These are phyloP conservation scores for Porites australiensis DNA, from an alignment of 64 coral and sea anemone species.

Conservation along the genomic window DNA sequence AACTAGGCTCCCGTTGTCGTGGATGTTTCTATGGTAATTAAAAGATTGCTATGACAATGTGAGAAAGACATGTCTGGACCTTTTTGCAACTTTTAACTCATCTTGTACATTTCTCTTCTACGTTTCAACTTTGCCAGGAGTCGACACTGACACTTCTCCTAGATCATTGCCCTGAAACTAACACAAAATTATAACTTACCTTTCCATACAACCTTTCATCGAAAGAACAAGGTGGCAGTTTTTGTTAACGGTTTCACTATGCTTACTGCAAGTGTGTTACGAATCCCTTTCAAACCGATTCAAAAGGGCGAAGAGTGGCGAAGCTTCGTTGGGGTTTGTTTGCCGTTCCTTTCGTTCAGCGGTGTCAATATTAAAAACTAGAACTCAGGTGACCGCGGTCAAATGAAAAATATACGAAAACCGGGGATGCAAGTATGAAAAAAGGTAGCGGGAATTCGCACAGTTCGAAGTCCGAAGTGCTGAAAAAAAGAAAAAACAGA, in stretches of 20 bases:
- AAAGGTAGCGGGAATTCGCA: too few relatives aligned
- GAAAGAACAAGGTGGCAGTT: background rate
- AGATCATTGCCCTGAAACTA: background rate
- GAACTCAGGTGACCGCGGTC: too few relatives aligned
- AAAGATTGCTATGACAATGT: slow-evolving; percentile 41
- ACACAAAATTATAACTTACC: background rate
- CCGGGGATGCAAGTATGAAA: too few relatives aligned
- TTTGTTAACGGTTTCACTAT: slow-evolving; percentile 42
- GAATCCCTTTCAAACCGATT: background rate
- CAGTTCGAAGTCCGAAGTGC: too few relatives aligned
- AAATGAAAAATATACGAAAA: too few relatives aligned
- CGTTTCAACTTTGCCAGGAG: background rate
- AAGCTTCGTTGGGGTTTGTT: too few relatives aligned
- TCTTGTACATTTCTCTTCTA: background rate
- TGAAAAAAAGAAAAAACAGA: too few relatives aligned
- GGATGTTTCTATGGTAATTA: slow-evolving; percentile 49
- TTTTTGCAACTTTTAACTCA: background rate
- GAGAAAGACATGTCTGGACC: too few relatives aligned
- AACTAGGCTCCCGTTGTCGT: background rate
- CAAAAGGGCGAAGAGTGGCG: slow-evolving; percentile 11
- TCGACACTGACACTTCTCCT: background rate
- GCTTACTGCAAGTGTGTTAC: slow-evolving; percentile 41
- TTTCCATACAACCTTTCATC: background rate
- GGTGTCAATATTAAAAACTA: too few relatives aligned
- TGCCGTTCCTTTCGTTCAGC: too few relatives aligned